phyloP scores from a whole-genome alignment of 2,888 invertebrate genomes.

The Amblyjoppa fuscipennis region DNA sequence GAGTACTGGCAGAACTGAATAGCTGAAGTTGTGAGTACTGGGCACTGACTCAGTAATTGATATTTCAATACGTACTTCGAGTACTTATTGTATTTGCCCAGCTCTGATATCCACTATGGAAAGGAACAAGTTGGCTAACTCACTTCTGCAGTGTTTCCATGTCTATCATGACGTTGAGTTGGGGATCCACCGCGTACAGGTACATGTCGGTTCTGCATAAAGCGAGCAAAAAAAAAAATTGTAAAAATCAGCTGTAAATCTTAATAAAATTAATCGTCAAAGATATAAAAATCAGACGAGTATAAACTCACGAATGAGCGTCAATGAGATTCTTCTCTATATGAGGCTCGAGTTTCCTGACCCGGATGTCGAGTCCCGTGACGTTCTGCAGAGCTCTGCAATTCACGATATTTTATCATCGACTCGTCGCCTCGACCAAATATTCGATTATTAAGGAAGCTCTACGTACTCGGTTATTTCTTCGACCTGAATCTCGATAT shows the following conservation, averaged over 20 bases:
- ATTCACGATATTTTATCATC: conserved; percentile 5
- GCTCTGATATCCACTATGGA: background rate
- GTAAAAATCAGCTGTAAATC: background rate
- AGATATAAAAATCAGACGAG: background rate
- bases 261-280: background rate
- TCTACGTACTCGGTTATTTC: conserved; percentile 88
- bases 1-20: too few species aligned
- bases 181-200: conserved; percentile 93
- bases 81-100: too few species aligned
- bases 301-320: conserved; percentile 88
- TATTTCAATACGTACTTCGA: too few species aligned
- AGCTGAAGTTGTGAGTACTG: too few species aligned
- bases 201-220: conserved; percentile 92
- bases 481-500: conserved; percentile 90
- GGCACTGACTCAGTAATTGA: too few species aligned
- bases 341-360: conserved; percentile 92
- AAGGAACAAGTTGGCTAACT: conserved; percentile 78
- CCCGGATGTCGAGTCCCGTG: conserved; percentile 92
- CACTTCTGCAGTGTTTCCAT: conserved; percentile 93
- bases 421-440: background rate
- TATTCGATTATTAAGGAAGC: background rate
- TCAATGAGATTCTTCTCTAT: conserved; percentile 89
- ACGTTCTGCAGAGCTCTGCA: conserved; percentile 89
- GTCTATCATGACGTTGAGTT: conserved; percentile 92
- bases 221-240: conserved; percentile 71